Conservation (phyloP, 2,797 vertebrate genomes). For the Anableps anableps region DNA sequence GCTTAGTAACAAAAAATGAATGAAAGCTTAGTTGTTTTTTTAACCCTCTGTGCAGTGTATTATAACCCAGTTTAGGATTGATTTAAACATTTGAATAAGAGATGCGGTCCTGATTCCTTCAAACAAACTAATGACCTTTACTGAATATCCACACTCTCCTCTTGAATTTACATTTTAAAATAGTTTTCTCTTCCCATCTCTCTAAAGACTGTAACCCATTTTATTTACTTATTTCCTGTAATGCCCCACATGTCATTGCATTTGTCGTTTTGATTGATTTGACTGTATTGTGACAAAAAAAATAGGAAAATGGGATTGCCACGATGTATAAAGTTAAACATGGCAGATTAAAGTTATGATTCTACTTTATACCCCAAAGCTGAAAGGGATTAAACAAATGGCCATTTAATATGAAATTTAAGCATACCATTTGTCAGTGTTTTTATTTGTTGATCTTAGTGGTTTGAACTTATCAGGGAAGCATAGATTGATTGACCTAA, state of each 20-base stretch:
- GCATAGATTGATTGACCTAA: slow-evolving; percentile 1
- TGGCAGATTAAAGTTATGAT: background rate
- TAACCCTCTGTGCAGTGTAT: too few species aligned
- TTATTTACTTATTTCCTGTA: background rate
- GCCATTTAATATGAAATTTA: background rate
- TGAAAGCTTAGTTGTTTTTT: too few species aligned
- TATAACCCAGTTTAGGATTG: too few species aligned
- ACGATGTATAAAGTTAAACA: background rate
- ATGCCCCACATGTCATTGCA: background rate
- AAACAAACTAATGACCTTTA: background rate
- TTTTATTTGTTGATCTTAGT: background rate
- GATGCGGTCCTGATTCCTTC: background rate
- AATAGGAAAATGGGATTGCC: background rate
- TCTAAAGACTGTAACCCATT: background rate
- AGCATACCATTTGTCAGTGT: background rate
- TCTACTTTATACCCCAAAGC: background rate
- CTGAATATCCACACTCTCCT: background rate
- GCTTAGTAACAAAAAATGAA: background rate
- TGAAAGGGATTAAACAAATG: background rate
- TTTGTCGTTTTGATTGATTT: slow-evolving; percentile 3
- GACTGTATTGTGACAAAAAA: slow-evolving; percentile 2
- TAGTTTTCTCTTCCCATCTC: background rate
- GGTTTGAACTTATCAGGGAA: background rate
- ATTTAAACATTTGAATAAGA: background rate
- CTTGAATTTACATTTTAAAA: background rate